These are phyloP conservation scores for Threskiornis aethiopicus DNA, from an alignment of 2,797 vertebrate species.

Conservation along the genomic window DNA sequence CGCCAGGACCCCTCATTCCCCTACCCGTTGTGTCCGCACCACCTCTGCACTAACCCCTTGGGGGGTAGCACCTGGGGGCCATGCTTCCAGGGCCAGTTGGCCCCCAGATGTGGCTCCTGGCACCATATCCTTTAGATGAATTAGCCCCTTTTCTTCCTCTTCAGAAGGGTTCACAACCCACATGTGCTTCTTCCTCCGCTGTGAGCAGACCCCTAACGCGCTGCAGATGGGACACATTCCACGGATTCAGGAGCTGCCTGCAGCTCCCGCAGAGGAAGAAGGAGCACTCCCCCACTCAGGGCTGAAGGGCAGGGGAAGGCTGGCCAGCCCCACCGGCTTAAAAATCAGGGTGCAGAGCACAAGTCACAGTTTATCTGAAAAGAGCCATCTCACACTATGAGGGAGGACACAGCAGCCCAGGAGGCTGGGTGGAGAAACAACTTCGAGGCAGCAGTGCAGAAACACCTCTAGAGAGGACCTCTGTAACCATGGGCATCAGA, in stretches of 20 bases:
- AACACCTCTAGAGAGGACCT: neutral
- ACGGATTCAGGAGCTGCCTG: slow-evolving; percentile 43
- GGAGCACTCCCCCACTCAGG: neutral
- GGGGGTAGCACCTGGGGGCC: neutral
- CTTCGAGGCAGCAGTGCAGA: neutral
- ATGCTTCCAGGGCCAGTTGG: slow-evolving; percentile 36
- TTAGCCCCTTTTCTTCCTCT: slow-evolving; percentile 53
- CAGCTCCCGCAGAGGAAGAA: neutral
- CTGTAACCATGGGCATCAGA: neutral
- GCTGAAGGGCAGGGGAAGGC: neutral
- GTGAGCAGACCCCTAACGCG: neutral
- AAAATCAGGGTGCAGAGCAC: neutral
- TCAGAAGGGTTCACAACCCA: slow-evolving; percentile 58
- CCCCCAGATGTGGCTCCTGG: slow-evolving; percentile 60
- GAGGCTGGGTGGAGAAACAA: neutral
- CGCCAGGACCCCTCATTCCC: neutral
- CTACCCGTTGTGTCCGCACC: neutral
- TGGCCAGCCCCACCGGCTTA: neutral
- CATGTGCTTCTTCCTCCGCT: slow-evolving; percentile 49
- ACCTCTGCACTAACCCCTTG: neutral
- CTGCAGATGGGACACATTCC: slow-evolving; percentile 72
- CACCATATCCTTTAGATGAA: slow-evolving; percentile 42
- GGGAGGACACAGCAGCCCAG: neutral
- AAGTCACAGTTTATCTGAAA: neutral
- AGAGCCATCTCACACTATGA: neutral